These are phyloP conservation scores for Clanis bilineata DNA, from an alignment of 2,888 invertebrate species.

Conservation along the genomic window DNA sequence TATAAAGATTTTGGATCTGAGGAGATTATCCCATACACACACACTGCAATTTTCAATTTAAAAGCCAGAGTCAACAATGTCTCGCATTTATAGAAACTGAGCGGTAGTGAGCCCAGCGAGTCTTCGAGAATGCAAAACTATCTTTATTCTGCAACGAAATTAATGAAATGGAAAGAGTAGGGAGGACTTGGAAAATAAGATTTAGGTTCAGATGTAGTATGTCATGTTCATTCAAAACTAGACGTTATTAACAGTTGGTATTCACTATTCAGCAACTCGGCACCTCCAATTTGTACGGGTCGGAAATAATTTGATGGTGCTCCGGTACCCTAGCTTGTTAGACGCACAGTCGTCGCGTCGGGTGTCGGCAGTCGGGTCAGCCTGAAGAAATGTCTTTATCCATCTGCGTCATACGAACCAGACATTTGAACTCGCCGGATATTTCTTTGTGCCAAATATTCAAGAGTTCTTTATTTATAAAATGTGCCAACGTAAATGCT, in stretches of 20 bases:
- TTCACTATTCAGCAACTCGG: not conserved
- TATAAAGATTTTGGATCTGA: too few species aligned
- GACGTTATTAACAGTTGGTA: not conserved
- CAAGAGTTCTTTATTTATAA: not conserved
- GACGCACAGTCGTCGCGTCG: not conserved
- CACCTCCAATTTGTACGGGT: not conserved
- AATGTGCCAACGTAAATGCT: not conserved
- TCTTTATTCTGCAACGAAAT: too few species aligned
- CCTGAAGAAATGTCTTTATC: not conserved
- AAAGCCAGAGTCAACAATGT: too few species aligned
- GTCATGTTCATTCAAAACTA: not conserved
- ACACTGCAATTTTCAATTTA: too few species aligned
- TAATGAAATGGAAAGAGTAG: too few species aligned
- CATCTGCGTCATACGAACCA: slow-evolving; percentile 2
- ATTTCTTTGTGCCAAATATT: slow-evolving; percentile 9
- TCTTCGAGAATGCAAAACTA: too few species aligned
- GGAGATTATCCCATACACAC: too few species aligned
- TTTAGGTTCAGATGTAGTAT: not conserved
- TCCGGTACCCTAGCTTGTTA: not conserved
- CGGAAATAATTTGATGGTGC: slow-evolving; percentile 9
- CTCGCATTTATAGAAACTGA: too few species aligned
- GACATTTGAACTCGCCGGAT: not conserved
- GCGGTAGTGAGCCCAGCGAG: too few species aligned
- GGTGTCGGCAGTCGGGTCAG: not conserved
- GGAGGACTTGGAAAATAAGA: too few species aligned